Percentiles rank a stretch among this genome's conserved stretches.
Conservation (phyloP, 2,113 vertebrate species). For the Cynopterus brachyotis region DNA sequence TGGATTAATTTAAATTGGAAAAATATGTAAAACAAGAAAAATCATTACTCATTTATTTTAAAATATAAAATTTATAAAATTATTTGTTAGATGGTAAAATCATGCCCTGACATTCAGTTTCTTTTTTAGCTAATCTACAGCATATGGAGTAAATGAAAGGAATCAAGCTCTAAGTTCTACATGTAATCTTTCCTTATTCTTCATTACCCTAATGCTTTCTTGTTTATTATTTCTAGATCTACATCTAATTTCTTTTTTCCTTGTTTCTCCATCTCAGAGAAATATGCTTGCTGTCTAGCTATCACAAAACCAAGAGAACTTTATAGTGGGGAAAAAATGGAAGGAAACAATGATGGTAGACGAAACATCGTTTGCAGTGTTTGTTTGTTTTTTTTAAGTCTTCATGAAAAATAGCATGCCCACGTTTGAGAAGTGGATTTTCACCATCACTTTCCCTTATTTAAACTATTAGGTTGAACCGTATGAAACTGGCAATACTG, state of each 20-base stretch:
- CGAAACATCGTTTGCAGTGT: background rate
- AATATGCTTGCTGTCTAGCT: background rate
- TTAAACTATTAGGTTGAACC: background rate
- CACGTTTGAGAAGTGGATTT: background rate
- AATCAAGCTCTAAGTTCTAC: background rate
- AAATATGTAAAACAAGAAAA: background rate
- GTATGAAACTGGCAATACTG: background rate
- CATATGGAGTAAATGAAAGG: background rate
- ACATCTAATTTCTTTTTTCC: background rate
- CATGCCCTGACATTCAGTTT: background rate
- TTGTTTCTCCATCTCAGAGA: background rate
- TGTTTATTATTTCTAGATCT: background rate
- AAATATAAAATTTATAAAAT: background rate
- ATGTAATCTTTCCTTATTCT: background rate
- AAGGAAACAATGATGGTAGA: background rate
- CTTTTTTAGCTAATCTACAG: background rate
- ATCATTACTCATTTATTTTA: background rate
- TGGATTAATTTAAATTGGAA: slow-evolving; percentile 9
- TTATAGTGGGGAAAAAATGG: background rate
- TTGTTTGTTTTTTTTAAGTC: background rate
- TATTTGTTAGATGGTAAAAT: background rate
- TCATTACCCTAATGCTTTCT: background rate
- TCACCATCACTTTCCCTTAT: background rate
- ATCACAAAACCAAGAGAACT: background rate
- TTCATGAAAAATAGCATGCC: background rate